Evolutionary conservation across 2,113 vertebrate genomes (phyloP).

Genomic region (Ramphastos sulfuratus): DNA sequence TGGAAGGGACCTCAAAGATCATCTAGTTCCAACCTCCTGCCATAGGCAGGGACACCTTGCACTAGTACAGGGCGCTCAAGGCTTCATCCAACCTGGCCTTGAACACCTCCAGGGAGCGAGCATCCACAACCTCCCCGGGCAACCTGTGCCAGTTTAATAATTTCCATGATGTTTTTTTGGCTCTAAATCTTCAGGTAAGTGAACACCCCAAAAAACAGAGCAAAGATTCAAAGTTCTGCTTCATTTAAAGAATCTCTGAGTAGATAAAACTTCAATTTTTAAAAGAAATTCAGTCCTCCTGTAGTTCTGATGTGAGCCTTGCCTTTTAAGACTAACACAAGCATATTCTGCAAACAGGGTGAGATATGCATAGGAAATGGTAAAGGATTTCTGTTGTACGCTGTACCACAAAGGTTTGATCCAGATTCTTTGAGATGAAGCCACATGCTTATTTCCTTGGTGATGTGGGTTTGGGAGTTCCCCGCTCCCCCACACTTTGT

Average conservation of each 20-base stretch:
- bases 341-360: not conserved
- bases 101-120: no score
- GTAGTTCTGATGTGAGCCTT: not conserved
- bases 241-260: constrained; percentile 39
- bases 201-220: not conserved
- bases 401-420: not conserved
- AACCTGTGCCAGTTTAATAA: not conserved
- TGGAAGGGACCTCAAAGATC: no score
- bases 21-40: no score
- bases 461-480: no score
- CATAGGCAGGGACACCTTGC: no score
- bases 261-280: not conserved
- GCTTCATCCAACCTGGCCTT: no score
- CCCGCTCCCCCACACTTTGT: no score
- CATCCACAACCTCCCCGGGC: no score
- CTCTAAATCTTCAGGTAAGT: not conserved
- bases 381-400: not conserved
- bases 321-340: not conserved
- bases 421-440: not conserved
- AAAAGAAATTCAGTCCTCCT: not conserved
- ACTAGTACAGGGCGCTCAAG: no score
- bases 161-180: constrained; percentile 10
- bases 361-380: not conserved
- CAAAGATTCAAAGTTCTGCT: not conserved
- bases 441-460: not conserved